Percentiles rank a stretch among this genome's conserved stretches.
Evolutionary conservation across 2,113 vertebrate species (phyloP).

Genomic region (Aviceda subcristata): DNA sequence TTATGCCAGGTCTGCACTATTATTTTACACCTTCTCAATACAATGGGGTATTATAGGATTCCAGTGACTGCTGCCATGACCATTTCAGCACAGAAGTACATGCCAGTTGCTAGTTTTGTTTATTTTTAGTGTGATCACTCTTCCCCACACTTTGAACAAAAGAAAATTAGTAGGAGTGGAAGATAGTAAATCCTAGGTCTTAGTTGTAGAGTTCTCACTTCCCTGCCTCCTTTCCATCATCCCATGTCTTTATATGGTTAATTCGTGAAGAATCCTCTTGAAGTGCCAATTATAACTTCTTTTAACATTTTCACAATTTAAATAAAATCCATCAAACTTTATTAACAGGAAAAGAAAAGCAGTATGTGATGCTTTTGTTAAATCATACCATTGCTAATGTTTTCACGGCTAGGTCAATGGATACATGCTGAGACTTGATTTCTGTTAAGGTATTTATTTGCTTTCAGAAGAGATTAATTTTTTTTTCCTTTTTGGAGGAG

Average conservation of each 20-base stretch:
- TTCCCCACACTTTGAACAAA: not conserved
- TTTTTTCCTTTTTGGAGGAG: not conserved
- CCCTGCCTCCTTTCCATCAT: not conserved
- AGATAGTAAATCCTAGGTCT: not conserved
- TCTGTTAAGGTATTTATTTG: slow-evolving; percentile 39
- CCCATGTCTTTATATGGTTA: not conserved
- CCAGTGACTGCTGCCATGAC: not conserved
- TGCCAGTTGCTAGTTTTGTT: not conserved
- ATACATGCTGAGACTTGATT: slow-evolving; percentile 54
- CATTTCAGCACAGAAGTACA: not conserved
- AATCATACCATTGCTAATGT: slow-evolving; percentile 2
- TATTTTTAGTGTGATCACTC: not conserved
- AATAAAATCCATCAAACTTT: not conserved
- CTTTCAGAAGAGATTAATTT: slow-evolving; percentile 32
- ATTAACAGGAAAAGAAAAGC: not conserved
- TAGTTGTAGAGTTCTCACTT: not conserved
- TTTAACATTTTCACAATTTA: not conserved
- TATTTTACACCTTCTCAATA: not conserved
- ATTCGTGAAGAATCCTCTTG: not conserved
- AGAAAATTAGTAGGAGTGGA: not conserved
- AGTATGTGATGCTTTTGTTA: not conserved
- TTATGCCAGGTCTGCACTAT: not conserved
- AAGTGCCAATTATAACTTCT: not conserved
- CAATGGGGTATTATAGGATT: not conserved
- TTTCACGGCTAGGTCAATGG: slow-evolving; percentile 35